Base-by-base conservation (phyloP, 2,888 invertebrate species). In the Megastigmus dorsalis region DNA sequence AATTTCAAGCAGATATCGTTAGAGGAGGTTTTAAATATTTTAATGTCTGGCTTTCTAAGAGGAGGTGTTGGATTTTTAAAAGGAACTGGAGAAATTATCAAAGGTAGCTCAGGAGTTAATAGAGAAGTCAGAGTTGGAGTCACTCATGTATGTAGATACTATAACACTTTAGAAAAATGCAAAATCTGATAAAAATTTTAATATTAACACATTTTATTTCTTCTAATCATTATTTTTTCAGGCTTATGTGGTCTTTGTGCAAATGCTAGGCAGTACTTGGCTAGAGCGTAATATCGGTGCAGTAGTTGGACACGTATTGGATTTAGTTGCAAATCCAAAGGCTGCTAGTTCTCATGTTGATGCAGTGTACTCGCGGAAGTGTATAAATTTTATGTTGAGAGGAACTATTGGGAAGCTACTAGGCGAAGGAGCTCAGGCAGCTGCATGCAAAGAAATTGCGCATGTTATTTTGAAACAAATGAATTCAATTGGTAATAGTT, bases 121-220 rank as follows among this genome's bases (percentile, higher is more conserved):
- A 91, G 97, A 77, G 99, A 99, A 91, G 96, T 99, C 68, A 91
- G 99, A 79, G 97, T 99, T 72, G 99, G 99, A 74, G 96, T 99
- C 0, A 98, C 99, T 3, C 97, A 99, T 90, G 97, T 97, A 89
- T 92, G 93, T 91, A 77, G 54, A 30, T 30, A 43, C n/a, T n/a
- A n/a, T 20, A 3, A 3, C 18, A 23, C 15, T 45, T 18, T 18
- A 15, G 3, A 18, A 18, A 45, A 26, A 30, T 43, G 28, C 50
- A 30, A 55, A 28, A 59, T 45, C 20, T 30, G 20, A 23, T 36
- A 33, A 36, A 20, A 48, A 62, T 18, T 30, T 23, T 23, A 26
- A 5, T 57, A 38, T 41, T 57, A 23, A 5, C 33, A 54, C 20
- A 45, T 45, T 18, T 45, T 13, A 10, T 41, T 2, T 13, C 13